Percentiles rank a stretch among this genome's conserved stretches.
Evolutionary conservation across 2,113 vertebrate species (phyloP).

Genomic region (Anolis sagrei): DNA sequence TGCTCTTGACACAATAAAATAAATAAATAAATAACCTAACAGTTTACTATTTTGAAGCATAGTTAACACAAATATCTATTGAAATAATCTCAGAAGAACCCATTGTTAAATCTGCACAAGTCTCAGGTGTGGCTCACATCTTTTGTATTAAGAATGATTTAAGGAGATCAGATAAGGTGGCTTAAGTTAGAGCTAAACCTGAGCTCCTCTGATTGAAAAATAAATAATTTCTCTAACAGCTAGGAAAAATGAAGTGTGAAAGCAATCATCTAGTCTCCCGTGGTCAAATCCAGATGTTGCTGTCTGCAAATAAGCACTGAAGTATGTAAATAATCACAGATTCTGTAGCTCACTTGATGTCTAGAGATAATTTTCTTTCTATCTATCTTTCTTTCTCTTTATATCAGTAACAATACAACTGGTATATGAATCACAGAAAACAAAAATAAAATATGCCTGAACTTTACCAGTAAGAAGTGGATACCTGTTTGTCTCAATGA

Average conservation of each 20-base stretch:
- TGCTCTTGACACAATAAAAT: too few species aligned
- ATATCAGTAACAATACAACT: conserved; percentile 9
- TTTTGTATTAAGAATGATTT: conserved; percentile 26
- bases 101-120: neutral
- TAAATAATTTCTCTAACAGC: neutral
- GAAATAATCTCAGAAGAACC: neutral
- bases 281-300: conserved; percentile 36
- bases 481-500: too few species aligned
- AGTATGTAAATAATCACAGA: conserved; percentile 13
- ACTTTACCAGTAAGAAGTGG: neutral
- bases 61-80: conserved; percentile 26
- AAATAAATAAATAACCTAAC: too few species aligned
- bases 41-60: conserved; percentile 31
- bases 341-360: neutral
- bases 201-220: conserved; percentile 28
- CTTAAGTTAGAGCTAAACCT: conserved; percentile 20
- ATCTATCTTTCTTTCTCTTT: neutral
- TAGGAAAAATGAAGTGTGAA: conserved; percentile 19
- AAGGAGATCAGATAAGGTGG: conserved; percentile 26
- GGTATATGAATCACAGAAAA: neutral
- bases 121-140: neutral
- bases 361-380: neutral
- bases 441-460: too few species aligned
- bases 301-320: neutral
- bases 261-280: conserved; percentile 17